Conservation (phyloP, 2,113 vertebrate genomes). For the Triplophysa dalaica region DNA sequence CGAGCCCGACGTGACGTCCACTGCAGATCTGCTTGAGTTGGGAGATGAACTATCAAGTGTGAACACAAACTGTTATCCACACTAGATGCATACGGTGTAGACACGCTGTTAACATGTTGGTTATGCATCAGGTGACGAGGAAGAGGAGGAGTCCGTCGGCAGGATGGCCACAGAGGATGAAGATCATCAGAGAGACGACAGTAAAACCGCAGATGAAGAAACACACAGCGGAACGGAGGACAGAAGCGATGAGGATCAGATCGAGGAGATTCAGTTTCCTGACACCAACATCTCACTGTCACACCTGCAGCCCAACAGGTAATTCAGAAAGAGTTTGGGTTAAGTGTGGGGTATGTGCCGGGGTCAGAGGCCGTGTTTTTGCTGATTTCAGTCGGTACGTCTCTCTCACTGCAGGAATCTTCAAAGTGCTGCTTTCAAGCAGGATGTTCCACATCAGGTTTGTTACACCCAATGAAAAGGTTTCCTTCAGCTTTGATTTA, state of each 20-base stretch:
- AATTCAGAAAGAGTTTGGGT: slow-evolving; percentile 2
- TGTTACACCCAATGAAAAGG: not conserved
- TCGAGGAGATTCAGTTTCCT: slow-evolving; percentile 76
- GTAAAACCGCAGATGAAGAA: not conserved
- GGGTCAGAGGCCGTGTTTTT: too few relatives aligned
- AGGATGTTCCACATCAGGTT: slow-evolving; percentile 75
- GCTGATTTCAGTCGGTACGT: not conserved
- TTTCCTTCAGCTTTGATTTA: not conserved
- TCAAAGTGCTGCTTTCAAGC: slow-evolving; percentile 66
- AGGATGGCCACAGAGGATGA: slow-evolving; percentile 26
- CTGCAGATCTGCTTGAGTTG: slow-evolving; percentile 80
- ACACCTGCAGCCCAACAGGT: slow-evolving; percentile 89
- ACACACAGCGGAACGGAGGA: slow-evolving; percentile 23
- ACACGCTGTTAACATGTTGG: not conserved
- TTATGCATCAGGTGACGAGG: slow-evolving; percentile 66
- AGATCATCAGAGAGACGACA: slow-evolving; percentile 21
- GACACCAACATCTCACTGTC: slow-evolving; percentile 91
- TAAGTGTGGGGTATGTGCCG: too few relatives aligned
- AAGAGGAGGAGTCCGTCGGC: slow-evolving; percentile 46
- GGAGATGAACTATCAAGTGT: slow-evolving; percentile 87
- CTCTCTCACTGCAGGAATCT: slow-evolving; percentile 58
- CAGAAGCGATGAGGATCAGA: slow-evolving; percentile 8
- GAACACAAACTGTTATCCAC: not conserved
- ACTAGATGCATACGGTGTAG: too few relatives aligned
- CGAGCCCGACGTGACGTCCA: slow-evolving; percentile 77